These are phyloP conservation scores for Leptothorax acervorum DNA, from an alignment of 2,888 invertebrate genomes.

Conservation along the genomic window DNA sequence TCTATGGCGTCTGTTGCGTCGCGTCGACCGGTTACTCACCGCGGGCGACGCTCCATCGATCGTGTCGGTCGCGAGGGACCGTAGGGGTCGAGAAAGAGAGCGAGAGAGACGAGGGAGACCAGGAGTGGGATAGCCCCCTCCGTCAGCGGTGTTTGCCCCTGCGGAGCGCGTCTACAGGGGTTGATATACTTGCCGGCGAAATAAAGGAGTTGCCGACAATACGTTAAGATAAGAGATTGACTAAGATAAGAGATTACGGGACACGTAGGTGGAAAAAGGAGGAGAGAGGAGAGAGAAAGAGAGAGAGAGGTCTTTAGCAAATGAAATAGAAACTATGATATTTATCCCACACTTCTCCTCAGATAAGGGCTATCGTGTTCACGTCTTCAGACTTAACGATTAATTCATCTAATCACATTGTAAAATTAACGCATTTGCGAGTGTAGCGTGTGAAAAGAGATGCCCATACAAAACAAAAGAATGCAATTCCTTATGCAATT, in stretches of 20 bases:
- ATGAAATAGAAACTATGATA: conserved; percentile 5
- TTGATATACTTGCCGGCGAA: conserved; percentile 39
- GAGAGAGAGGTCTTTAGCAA: conserved; percentile 60
- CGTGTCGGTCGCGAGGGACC: conserved; percentile 77
- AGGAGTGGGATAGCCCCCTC: conserved; percentile 30
- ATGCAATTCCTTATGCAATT: not conserved
- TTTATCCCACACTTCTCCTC: not conserved
- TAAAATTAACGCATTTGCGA: not conserved
- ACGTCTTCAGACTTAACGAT: not conserved
- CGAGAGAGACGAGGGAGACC: conserved; percentile 44
- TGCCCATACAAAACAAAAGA: not conserved
- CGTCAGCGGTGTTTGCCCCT: conserved; percentile 43
- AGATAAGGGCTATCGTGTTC: not conserved
- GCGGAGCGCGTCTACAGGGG: conserved; percentile 10
- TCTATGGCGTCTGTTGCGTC: not conserved
- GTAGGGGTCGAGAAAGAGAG: conserved; percentile 49
- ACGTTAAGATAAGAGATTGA: conserved; percentile 23
- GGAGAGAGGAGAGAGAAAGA: conserved; percentile 57
- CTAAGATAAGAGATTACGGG: conserved; percentile 39
- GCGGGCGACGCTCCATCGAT: conserved; percentile 84
- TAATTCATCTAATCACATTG: conserved; percentile 1
- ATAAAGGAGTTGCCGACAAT: conserved; percentile 27
- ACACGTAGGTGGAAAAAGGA: conserved; percentile 61
- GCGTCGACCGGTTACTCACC: conserved; percentile 83
- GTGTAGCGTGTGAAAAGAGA: not conserved